Evolutionary conservation across 2,888 invertebrate genomes (phyloP).

Genomic region (Pollenia amentaria): DNA sequence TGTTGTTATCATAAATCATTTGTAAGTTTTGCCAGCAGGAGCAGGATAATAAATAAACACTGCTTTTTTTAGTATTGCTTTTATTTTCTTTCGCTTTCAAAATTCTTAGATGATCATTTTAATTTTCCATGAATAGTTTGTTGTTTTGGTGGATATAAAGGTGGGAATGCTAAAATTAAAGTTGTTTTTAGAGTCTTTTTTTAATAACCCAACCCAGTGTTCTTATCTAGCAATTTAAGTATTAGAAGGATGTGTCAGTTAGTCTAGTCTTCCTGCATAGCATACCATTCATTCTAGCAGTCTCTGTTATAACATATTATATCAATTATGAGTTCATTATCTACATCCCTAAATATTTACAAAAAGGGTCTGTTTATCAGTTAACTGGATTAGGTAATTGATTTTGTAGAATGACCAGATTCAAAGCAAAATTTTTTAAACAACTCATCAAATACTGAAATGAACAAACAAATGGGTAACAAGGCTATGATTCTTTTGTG

Average conservation of each 20-base stretch:
- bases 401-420: constrained; percentile 39
- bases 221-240: not conserved
- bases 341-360: not conserved
- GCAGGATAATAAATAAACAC: constrained; percentile 62
- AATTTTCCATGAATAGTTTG: constrained; percentile 44
- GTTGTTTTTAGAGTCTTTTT: not conserved
- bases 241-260: not conserved
- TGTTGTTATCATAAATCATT: constrained; percentile 73
- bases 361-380: constrained; percentile 41
- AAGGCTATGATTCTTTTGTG: constrained; percentile 52
- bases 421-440: constrained; percentile 47
- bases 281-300: not conserved
- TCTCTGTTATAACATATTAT: constrained; percentile 24
- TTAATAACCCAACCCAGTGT: not conserved
- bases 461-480: constrained; percentile 36
- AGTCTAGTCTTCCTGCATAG: not conserved
- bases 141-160: not conserved
- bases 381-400: constrained; percentile 66
- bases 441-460: constrained; percentile 41
- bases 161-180: constrained; percentile 7
- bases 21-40: constrained; percentile 55
- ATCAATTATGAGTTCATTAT: constrained; percentile 50
- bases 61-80: not conserved
- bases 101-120: constrained; percentile 54
- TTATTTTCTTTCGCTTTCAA: not conserved